Evolutionary conservation across 1,140 invertebrate genomes (phyloP).

Genomic region (Drosophila nannoptera): DNA sequence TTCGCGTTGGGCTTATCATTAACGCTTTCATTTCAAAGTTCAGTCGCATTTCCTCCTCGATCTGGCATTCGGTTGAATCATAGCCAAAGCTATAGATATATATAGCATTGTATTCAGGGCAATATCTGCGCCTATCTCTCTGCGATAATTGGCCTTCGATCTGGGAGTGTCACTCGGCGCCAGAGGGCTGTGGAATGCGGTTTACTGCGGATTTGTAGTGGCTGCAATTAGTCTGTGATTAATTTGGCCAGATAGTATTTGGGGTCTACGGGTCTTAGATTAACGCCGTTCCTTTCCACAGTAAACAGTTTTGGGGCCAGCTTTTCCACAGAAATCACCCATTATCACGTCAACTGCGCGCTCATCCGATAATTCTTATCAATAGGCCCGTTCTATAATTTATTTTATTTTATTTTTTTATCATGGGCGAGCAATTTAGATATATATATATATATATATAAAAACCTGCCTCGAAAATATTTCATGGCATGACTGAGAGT

Average conservation of each 20-base stretch:
- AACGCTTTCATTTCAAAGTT: too few relatives aligned
- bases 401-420: conserved; percentile 1
- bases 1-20: too few relatives aligned
- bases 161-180: conserved; percentile 29
- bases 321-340: conserved; percentile 1
- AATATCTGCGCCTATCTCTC: conserved; percentile 21
- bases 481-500: conserved; percentile 11
- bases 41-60: too few relatives aligned
- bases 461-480: conserved; percentile 4
- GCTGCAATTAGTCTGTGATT: too few relatives aligned
- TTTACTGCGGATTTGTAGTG: too few relatives aligned
- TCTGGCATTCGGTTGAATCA: not conserved
- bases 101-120: not conserved
- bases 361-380: conserved; percentile 18
- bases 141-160: conserved; percentile 44
- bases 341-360: conserved; percentile 21
- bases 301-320: conserved; percentile 9
- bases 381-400: conserved; percentile 6
- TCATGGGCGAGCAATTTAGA: not conserved
- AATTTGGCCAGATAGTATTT: too few relatives aligned
- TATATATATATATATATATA: too few relatives aligned
- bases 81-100: not conserved
- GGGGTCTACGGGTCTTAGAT: too few relatives aligned
- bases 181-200: not conserved
- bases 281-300: too few relatives aligned